Conservation (phyloP, 1,140 invertebrate species). For the Conus ventricosus region DNA sequence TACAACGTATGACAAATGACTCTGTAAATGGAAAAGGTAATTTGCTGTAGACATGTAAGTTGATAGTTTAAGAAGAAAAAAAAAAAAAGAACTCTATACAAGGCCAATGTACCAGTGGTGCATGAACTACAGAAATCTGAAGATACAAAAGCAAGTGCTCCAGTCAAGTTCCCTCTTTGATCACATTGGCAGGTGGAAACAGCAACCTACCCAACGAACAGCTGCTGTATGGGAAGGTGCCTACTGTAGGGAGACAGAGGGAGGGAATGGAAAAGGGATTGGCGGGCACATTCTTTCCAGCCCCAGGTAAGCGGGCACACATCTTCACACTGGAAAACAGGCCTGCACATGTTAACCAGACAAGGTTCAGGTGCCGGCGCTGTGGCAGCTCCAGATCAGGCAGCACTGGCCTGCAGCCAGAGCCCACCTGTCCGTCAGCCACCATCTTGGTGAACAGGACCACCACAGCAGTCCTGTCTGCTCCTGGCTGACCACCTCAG, state of each 20-base stretch:
- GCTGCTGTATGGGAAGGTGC: not conserved
- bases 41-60: constrained; percentile 47
- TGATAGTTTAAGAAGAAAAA: constrained; percentile 37
- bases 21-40: constrained; percentile 50
- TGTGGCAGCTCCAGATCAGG: too few species aligned
- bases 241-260: not conserved
- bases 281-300: not conserved
- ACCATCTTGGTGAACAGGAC: not conserved
- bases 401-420: too few species aligned
- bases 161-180: not conserved
- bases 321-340: not conserved
- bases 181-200: not conserved
- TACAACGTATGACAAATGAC: constrained; percentile 63
- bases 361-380: not conserved
- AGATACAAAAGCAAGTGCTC: constrained; percentile 43
- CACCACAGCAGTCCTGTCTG: not conserved
- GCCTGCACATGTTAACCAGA: not conserved
- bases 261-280: not conserved
- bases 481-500: not conserved
- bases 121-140: constrained; percentile 45
- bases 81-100: constrained; percentile 37
- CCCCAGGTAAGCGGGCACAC: not conserved
- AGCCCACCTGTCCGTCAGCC: not conserved
- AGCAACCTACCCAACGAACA: not conserved
- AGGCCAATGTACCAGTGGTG: constrained; percentile 50